phyloP scores from a whole-genome alignment of 2,113 vertebrate species.

The Calypte anna region DNA sequence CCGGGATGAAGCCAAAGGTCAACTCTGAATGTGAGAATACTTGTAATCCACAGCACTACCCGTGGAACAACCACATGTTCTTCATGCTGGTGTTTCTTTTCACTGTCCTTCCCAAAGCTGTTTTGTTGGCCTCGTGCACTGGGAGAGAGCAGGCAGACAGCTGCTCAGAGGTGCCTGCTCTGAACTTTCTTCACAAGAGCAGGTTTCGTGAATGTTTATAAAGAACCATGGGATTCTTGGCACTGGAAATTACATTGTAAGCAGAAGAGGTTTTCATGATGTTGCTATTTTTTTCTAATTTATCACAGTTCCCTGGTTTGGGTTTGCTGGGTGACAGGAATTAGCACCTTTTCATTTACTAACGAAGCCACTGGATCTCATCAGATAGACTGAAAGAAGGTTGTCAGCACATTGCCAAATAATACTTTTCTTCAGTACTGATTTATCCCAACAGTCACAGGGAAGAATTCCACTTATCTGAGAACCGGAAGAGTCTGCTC shows the following conservation, averaged over 20 bases:
- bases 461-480: not conserved
- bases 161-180: not conserved
- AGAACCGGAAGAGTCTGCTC: not conserved
- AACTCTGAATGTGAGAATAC: not conserved
- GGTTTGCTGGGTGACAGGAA: not conserved
- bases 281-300: not conserved
- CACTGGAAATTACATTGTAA: slow-evolving; percentile 3
- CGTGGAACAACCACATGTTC: not conserved
- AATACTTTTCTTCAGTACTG: not conserved
- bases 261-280: slow-evolving; percentile 6
- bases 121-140: not conserved
- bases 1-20: not conserved
- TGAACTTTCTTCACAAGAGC: not conserved
- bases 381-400: not conserved
- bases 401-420: not conserved
- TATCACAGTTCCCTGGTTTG: not conserved
- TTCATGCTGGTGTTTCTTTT: slow-evolving; percentile 3
- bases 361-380: not conserved
- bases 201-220: slow-evolving; percentile 23
- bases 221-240: slow-evolving; percentile 9
- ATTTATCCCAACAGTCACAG: not conserved
- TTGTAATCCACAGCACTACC: not conserved
- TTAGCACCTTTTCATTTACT: not conserved
- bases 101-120: not conserved
- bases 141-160: not conserved